These are phyloP conservation scores for Styela plicata DNA, from an alignment of 23 tunicate genomes.

Conservation along the genomic window DNA sequence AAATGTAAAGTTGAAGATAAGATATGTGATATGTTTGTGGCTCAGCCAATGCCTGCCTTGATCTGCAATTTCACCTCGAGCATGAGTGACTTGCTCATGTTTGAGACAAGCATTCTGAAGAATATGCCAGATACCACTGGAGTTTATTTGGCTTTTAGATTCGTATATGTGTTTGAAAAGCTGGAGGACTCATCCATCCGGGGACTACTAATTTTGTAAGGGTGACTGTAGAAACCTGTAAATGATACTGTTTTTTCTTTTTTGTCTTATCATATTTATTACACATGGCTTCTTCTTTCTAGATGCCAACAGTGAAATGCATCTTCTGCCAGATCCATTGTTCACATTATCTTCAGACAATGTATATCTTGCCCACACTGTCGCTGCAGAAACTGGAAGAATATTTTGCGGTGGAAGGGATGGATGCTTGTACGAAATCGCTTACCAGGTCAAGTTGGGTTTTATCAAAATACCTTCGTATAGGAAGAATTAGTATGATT, in stretches of 20 bases:
- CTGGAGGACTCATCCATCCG: not conserved
- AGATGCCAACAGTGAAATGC: constrained; percentile 86
- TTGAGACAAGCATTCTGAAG: too few relatives aligned
- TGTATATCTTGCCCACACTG: constrained; percentile 53
- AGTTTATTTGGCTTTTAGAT: too few relatives aligned
- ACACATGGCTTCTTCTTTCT: too few relatives aligned
- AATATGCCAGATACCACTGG: not conserved
- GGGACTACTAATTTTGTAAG: not conserved
- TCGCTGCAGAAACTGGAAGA: constrained; percentile 75
- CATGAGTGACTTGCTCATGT: too few relatives aligned
- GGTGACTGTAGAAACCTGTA: not conserved
- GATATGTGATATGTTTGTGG: too few relatives aligned
- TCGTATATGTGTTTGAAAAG: too few relatives aligned
- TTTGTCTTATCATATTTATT: not conserved
- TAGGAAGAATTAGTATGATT: too few relatives aligned
- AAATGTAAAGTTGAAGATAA: too few relatives aligned
- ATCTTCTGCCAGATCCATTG: constrained; percentile 90
- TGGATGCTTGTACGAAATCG: constrained; percentile 91
- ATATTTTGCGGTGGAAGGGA: constrained; percentile 96
- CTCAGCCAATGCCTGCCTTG: too few relatives aligned
- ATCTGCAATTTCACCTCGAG: too few relatives aligned
- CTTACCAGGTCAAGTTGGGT: constrained; percentile 53
- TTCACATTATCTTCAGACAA: constrained; percentile 81
- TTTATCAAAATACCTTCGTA: too few relatives aligned
- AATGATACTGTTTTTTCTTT: too few relatives aligned